These are phyloP conservation scores for Maconellicoccus hirsutus DNA, from an alignment of 1,140 invertebrate species.

Conservation along the genomic window DNA sequence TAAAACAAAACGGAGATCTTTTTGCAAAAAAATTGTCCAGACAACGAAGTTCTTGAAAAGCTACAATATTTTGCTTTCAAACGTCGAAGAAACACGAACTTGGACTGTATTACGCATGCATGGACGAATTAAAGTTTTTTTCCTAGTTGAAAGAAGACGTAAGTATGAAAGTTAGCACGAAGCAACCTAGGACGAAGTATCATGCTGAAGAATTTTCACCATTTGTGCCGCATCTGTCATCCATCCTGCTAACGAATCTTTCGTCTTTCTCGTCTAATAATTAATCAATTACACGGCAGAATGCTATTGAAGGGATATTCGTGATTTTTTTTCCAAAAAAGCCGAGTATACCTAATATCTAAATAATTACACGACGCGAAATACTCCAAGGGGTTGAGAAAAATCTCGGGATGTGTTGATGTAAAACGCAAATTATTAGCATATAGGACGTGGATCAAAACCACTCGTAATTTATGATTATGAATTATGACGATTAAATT, in stretches of 20 bases:
- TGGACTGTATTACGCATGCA: not conserved
- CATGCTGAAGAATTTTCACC: no score
- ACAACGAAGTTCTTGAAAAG: no score
- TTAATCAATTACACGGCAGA: not conserved
- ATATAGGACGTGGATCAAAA: not conserved
- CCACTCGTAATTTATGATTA: not conserved
- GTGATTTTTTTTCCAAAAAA: not conserved
- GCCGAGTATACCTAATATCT: no score
- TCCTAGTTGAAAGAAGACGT: not conserved
- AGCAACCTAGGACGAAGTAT: no score
- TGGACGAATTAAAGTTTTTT: not conserved
- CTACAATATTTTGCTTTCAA: not conserved
- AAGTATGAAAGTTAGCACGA: not conserved
- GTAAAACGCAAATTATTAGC: not conserved
- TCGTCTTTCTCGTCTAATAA: not conserved
- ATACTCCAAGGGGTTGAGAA: no score
- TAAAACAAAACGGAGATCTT: no score
- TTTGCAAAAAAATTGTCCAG: not conserved
- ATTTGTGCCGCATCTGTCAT: no score
- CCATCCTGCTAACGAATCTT: no score
- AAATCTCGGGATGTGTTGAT: not conserved
- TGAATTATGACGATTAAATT: not conserved
- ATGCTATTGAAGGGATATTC: not conserved
- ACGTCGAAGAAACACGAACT: not conserved
- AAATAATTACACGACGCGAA: no score